A percentile compares a stretch with the other conserved stretches of the same genome.
Evolutionary conservation across 2,113 vertebrate species (phyloP).

Genomic region (Silurus asotus): DNA sequence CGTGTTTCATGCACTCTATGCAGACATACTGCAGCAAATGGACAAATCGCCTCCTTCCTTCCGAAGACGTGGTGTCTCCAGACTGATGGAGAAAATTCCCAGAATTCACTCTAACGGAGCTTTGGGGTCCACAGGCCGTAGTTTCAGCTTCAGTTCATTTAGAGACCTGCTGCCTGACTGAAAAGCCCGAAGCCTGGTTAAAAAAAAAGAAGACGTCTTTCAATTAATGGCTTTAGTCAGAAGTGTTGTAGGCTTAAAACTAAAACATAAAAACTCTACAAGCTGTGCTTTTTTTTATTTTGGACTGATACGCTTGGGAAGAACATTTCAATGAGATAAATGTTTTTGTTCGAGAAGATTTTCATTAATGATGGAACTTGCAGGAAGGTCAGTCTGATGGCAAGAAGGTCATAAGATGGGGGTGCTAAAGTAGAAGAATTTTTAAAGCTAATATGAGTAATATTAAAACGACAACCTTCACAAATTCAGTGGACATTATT

Average conservation of each 20-base stretch:
- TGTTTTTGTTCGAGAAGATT: background rate
- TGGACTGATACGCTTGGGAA: background rate
- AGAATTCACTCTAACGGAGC: constrained; percentile 69
- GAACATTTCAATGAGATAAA: background rate
- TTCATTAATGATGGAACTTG: background rate
- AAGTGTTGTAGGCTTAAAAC: background rate
- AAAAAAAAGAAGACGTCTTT: background rate
- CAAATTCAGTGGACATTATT: background rate
- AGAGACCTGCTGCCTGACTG: constrained; percentile 48
- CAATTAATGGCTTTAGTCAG: background rate
- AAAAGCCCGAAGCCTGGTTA: background rate
- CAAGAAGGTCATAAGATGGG: background rate
- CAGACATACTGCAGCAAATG: constrained; percentile 68
- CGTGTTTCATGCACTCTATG: constrained; percentile 70
- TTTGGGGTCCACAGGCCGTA: constrained; percentile 42
- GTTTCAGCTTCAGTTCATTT: constrained; percentile 51
- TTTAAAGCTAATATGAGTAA: background rate
- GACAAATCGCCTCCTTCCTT: constrained; percentile 69
- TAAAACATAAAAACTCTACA: background rate
- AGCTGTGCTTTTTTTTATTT: background rate
- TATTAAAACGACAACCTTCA: background rate
- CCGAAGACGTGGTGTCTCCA: constrained; percentile 72
- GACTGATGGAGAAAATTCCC: constrained; percentile 79
- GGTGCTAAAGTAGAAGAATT: background rate
- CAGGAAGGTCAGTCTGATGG: background rate